Conservation (phyloP, 2,888 invertebrate genomes). For the Harpalus rubripes region DNA sequence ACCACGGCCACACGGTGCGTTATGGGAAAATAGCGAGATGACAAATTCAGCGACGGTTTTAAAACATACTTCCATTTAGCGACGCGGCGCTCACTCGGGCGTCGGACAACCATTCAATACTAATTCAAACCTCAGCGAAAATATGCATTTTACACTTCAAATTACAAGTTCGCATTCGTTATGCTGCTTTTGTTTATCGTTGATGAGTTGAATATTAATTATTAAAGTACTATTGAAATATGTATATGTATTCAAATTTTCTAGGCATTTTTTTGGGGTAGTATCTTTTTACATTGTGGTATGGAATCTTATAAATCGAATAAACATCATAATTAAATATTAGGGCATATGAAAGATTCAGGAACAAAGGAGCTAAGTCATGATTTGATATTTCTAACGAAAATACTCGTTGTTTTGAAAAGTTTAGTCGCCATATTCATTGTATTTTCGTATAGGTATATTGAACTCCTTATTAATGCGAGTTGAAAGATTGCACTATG, state of each 20-base stretch:
- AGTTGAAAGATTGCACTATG: too few relatives aligned
- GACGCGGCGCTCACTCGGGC: not conserved
- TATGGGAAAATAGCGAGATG: conserved; percentile 22
- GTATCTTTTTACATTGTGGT: not conserved
- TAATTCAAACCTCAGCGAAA: conserved; percentile 12
- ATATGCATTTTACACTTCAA: conserved; percentile 26
- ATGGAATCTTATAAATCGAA: too few relatives aligned
- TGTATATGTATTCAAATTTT: not conserved
- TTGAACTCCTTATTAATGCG: too few relatives aligned
- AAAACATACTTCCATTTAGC: conserved; percentile 34
- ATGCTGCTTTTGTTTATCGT: conserved; percentile 1
- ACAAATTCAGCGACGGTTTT: conserved; percentile 31
- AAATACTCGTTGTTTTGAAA: too few relatives aligned
- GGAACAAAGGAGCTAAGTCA: too few relatives aligned
- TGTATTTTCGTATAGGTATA: too few relatives aligned
- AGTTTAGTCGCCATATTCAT: too few relatives aligned
- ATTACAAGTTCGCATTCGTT: conserved; percentile 7
- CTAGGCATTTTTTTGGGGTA: not conserved
- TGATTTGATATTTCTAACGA: too few relatives aligned
- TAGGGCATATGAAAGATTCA: too few relatives aligned
- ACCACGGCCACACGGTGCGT: not conserved
- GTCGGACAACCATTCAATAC: conserved; percentile 21
- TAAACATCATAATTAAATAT: too few relatives aligned
- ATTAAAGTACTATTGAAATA: not conserved
- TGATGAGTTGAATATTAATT: not conserved